A percentile compares a stretch with the other conserved stretches of the same genome.
These are phyloP conservation scores for Pseudochaenichthys georgianus DNA, from an alignment of 2,797 vertebrate species.

Conservation along the genomic window DNA sequence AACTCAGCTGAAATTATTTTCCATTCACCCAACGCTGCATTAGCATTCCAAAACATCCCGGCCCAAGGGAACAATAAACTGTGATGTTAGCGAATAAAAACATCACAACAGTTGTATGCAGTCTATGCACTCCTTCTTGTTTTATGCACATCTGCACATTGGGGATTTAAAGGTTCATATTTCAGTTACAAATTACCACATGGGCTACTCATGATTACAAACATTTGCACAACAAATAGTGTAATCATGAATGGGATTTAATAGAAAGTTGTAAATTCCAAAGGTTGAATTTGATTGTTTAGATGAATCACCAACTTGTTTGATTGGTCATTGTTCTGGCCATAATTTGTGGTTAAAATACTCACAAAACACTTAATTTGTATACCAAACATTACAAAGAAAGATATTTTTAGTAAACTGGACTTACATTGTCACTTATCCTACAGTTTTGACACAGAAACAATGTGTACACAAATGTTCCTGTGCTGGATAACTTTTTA, in stretches of 20 bases:
- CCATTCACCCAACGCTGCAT: neutral
- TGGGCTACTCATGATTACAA: neutral
- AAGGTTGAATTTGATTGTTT: neutral
- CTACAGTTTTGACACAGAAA: conserved; percentile 14
- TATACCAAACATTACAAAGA: neutral
- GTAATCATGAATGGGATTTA: neutral
- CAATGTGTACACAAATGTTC: conserved; percentile 2
- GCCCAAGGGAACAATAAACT: conserved; percentile 31
- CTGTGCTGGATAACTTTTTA: conserved; percentile 32
- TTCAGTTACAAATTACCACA: neutral
- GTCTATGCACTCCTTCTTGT: neutral
- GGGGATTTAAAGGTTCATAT: conserved; percentile 3
- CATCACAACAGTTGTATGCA: neutral
- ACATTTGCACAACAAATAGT: conserved; percentile 1
- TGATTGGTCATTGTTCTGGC: neutral
- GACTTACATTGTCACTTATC: neutral
- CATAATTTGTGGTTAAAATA: neutral
- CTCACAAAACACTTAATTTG: neutral
- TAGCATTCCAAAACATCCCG: conserved; percentile 13
- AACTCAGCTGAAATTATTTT: conserved; percentile 7
- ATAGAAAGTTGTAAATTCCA: neutral
- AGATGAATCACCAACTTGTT: neutral
- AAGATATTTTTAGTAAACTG: neutral
- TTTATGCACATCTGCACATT: conserved; percentile 13
- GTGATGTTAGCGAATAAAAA: conserved; percentile 28